These are phyloP conservation scores for Poecilobothrus nobilitatus DNA, from an alignment of 2,888 invertebrate species.

Conservation along the genomic window DNA sequence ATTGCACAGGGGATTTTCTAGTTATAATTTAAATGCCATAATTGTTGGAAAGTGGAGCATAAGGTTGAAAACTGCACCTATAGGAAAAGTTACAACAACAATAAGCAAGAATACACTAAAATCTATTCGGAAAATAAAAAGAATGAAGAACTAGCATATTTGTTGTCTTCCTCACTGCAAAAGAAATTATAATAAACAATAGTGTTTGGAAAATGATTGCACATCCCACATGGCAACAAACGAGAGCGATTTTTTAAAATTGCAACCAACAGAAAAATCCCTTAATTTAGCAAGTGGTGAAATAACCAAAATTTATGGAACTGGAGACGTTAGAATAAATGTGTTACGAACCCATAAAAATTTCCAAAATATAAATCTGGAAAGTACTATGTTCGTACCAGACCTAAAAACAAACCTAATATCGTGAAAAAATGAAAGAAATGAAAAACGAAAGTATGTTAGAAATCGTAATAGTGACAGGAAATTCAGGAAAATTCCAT, in stretches of 20 bases:
- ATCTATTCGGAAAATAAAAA: neutral
- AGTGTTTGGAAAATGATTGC: no score
- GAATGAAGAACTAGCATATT: neutral
- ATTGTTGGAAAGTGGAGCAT: neutral
- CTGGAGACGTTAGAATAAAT: no score
- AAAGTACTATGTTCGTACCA: no score
- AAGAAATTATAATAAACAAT: no score
- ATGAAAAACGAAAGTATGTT: constrained; percentile 11
- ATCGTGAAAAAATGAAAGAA: neutral
- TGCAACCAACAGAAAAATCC: constrained; percentile 11
- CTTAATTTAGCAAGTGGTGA: neutral
- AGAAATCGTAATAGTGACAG: constrained; percentile 18
- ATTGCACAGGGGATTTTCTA: no score
- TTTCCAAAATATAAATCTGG: neutral
- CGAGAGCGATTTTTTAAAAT: constrained; percentile 7
- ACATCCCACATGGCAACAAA: neutral
- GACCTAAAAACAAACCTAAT: no score
- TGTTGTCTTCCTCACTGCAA: no score
- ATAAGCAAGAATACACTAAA: neutral
- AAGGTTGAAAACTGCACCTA: constrained; percentile 10
- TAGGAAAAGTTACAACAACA: neutral
- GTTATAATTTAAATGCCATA: no score
- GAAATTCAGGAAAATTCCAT: constrained; percentile 9
- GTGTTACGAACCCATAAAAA: no score
- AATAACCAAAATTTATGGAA: neutral